Percentiles rank a stretch among this genome's conserved stretches.
phyloP scores from a whole-genome alignment of 2,888 invertebrate species.

The Tholera decimalis region DNA sequence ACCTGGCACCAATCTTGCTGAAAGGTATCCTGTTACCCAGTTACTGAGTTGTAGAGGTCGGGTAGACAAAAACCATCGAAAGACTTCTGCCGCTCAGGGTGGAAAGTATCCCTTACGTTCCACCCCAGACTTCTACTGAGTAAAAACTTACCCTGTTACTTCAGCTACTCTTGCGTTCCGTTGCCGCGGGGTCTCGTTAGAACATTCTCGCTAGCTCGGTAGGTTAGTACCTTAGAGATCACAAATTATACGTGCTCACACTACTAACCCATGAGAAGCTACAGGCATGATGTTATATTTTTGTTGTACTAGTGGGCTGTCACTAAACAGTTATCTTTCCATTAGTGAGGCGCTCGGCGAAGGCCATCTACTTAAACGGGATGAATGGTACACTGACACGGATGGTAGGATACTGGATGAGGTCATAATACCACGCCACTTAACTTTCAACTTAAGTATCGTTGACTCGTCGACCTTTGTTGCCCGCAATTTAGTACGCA shows the following conservation, averaged over 20 bases:
- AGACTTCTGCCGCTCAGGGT: too few species aligned
- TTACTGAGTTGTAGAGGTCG: too few species aligned
- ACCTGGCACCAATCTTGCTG: too few species aligned
- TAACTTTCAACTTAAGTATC: neutral
- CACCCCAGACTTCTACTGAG: too few species aligned
- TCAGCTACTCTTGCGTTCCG: too few species aligned
- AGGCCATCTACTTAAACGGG: constrained; percentile 67
- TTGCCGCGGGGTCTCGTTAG: too few species aligned
- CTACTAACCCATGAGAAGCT: constrained; percentile 4
- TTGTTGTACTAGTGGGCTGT: constrained; percentile 39
- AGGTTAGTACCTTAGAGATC: neutral
- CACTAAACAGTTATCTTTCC: constrained; percentile 79
- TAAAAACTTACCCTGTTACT: too few species aligned
- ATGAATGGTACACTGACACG: constrained; percentile 59
- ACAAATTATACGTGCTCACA: neutral
- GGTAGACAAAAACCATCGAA: too few species aligned
- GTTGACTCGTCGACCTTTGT: neutral
- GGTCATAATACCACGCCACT: neutral
- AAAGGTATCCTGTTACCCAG: too few species aligned
- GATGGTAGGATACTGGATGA: constrained; percentile 19
- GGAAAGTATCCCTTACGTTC: too few species aligned
- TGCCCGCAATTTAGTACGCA: too few species aligned
- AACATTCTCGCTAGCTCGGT: too few species aligned
- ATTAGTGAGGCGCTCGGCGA: constrained; percentile 66
- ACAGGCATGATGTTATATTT: neutral